Evolutionary conservation across 2,797 vertebrate genomes (phyloP), one percentile per base, ranked within the genome.

Genomic region (Spinus pinus): DNA sequence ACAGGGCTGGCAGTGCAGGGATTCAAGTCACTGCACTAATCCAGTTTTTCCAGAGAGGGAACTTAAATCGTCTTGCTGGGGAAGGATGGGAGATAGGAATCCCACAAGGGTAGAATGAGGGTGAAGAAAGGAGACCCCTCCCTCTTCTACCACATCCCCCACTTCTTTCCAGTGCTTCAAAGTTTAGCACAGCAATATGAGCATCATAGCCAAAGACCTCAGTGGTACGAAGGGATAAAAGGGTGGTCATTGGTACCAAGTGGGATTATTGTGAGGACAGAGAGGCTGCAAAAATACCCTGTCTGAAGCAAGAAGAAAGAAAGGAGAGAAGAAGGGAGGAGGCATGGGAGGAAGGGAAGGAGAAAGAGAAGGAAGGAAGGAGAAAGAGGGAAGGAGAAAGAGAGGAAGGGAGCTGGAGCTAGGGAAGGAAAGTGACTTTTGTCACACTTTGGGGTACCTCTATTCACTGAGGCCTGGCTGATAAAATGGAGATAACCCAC

Each of bases 21-120:
- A 5, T 5, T 57, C 12, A 13, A 28, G 42, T 33, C 25, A 5
- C 30, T 54, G 25, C 1, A 2, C 27, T 61, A 35, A 62, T 2
- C 13, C 14, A 35, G 17, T 22, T 81, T 73, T 77, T 74, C 31
- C 39, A 58, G 60, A 58, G 54, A 39, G 24, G 15, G 19, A 87
- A 51, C 49, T 2, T 56, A 19, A 39, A 33, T 9, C 0, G 0
- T 22, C 10, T 42, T 69, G 30, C 50, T 72, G 27, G 12, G 21
- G 24, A 15, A 88, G 42, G 19, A 39, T 39, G 30, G 13, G 61
- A 86, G 27, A 22, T 14, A 12, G 35, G 44, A 61, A 84, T 42
- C 24, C 15, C 33, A 30, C 21, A 35, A 62, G 31, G 8, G 5
- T 5, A 21, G 6, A 56, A 62, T 44, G 8, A 51, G 2, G 2